phyloP scores from a whole-genome alignment of 2,113 vertebrate genomes.

The Tauraco erythrolophus region DNA sequence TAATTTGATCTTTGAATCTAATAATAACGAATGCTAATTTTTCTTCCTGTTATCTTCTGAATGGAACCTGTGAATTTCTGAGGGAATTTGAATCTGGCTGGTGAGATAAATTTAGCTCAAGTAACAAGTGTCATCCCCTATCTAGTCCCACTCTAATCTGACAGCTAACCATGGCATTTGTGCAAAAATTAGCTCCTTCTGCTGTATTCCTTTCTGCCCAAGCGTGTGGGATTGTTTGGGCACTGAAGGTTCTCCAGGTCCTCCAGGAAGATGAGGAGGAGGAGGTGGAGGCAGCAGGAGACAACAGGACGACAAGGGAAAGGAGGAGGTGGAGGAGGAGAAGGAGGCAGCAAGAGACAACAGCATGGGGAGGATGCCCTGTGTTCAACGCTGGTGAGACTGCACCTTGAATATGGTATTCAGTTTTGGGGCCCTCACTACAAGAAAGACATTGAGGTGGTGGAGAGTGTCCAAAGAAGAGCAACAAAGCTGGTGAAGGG shows the following conservation, averaged over 20 bases:
- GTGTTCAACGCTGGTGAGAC: too few species aligned
- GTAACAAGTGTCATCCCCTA: neutral
- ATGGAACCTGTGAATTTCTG: slow-evolving; percentile 20
- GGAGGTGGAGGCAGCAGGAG: too few species aligned
- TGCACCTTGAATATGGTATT: too few species aligned
- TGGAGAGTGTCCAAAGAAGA: too few species aligned
- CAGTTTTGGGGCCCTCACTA: too few species aligned
- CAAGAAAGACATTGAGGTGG: too few species aligned
- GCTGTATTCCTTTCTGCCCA: neutral
- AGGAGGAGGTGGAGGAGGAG: too few species aligned
- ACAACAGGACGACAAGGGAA: too few species aligned
- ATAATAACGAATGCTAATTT: neutral
- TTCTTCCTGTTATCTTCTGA: slow-evolving; percentile 14
- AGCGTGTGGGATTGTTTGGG: neutral
- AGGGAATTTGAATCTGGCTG: neutral
- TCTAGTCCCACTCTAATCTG: neutral
- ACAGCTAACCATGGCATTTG: neutral
- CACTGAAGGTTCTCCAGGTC: neutral
- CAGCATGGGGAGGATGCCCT: too few species aligned
- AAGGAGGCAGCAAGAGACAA: too few species aligned
- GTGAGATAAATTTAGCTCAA: slow-evolving; percentile 6
- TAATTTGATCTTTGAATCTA: slow-evolving; percentile 19
- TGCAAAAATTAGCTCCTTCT: neutral
- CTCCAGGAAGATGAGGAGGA: too few species aligned
- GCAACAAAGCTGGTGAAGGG: too few species aligned